Evolutionary conservation across 2,888 invertebrate genomes (phyloP).

Genomic region (Saturnia pavonia): DNA sequence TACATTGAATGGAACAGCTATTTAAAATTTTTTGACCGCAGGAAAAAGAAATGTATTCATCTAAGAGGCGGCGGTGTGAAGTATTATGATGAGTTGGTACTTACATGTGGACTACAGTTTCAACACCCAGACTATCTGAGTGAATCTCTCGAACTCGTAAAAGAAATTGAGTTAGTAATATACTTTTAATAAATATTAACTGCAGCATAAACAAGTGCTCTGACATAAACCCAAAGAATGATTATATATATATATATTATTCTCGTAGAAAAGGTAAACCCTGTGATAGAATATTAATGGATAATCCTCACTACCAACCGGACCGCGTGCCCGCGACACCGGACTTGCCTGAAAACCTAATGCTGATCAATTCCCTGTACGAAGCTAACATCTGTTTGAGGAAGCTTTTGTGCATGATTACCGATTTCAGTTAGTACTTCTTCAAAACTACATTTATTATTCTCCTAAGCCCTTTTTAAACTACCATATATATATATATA

Average conservation of each 20-base stretch:
- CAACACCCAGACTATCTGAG: conserved; percentile 76
- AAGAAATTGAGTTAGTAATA: conserved; percentile 59
- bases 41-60: conserved; percentile 82
- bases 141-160: conserved; percentile 50
- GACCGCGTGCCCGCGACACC: conserved; percentile 55
- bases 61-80: conserved; percentile 70
- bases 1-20: neutral
- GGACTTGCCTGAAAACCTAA: conserved; percentile 81
- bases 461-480: neutral
- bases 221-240: neutral
- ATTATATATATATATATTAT: neutral
- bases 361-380: conserved; percentile 82
- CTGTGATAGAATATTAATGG: conserved; percentile 63
- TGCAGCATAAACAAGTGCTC: neutral
- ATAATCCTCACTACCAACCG: conserved; percentile 56
- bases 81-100: conserved; percentile 80
- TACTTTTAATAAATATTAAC: neutral
- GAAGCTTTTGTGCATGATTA: conserved; percentile 63
- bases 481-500: no score
- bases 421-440: conserved; percentile 51
- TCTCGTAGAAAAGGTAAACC: conserved; percentile 47
- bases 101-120: conserved; percentile 82
- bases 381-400: conserved; percentile 77
- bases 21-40: conserved; percentile 32
- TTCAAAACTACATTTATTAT: neutral